Evolutionary conservation across 2,888 invertebrate genomes (phyloP), one percentile per base, ranked within the genome.

Genomic region (Oscheius sp.): DNA sequence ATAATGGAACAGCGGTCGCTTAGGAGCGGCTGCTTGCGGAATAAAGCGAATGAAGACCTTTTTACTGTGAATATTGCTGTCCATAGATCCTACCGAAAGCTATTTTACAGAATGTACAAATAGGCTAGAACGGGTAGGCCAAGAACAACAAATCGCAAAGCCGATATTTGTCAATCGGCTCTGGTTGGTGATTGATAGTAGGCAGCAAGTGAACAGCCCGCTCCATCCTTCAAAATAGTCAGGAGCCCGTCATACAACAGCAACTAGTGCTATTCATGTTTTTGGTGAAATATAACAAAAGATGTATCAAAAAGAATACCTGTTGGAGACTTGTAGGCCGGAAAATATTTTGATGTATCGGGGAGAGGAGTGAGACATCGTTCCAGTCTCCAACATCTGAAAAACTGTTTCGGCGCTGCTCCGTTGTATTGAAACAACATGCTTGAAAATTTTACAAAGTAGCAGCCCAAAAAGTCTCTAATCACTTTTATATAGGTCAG

Each of bases 311-410:
- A 50, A 32, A 47, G 21, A 48, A 21, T 29, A 84, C 84, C 81
- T 84, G 84, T 71, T 83, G 82, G 1, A 84, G 76, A 70, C 83
- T 83, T 32, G 79, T 73, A 13, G 84, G 84, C 63, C 84, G 78
- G 66, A 78, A 83, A 47, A 77, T 73, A 58, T 83, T 76, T 70
- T 80, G 80, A 68, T 83, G 83, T 71, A 84, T 83, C 4, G 84
- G 82, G 1, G 84, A 84, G 29, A 82, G 76, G 2, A 84, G 74
- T 2, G 83, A 76, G 21, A 84, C 80, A 58, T 84, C 84, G 32
- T 77, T 66, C 74, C 78, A 79, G 66, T 83, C 83, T 2, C 50
- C 13, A 35, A 74, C 75, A 75, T 74, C 79, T 78, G 78, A 47
- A 77, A 78, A 21, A 13, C 11, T 21, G 21, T 21, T 21, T 21